Evolutionary conservation across 1,140 invertebrate species (phyloP).

Genomic region (Drosophila azteca): DNA sequence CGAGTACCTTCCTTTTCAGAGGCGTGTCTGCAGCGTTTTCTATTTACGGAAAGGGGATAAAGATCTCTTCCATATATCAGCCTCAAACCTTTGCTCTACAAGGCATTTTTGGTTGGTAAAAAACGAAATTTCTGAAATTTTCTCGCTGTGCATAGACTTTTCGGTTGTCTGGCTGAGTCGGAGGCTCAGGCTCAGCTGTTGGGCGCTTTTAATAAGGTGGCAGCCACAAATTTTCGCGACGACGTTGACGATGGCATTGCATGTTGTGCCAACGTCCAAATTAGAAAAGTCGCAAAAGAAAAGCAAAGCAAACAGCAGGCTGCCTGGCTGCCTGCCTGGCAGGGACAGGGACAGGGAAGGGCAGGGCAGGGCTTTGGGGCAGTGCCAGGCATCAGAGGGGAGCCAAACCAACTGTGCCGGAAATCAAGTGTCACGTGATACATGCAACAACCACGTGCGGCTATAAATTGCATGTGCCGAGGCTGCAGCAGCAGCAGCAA

Average conservation of each 20-base stretch:
- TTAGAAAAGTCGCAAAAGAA: conserved; percentile 81
- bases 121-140: too few relatives aligned
- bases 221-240: conserved; percentile 79
- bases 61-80: too few relatives aligned
- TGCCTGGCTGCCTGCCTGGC: too few relatives aligned
- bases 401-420: conserved; percentile 59
- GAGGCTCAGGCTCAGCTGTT: conserved; percentile 72
- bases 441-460: conserved; percentile 80
- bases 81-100: too few relatives aligned
- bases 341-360: conserved; percentile 1
- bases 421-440: conserved; percentile 81
- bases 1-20: too few relatives aligned
- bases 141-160: conserved; percentile 6
- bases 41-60: too few relatives aligned
- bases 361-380: conserved; percentile 12
- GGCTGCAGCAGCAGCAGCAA: conserved; percentile 48
- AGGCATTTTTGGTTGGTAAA: too few relatives aligned
- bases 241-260: conserved; percentile 67
- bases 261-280: conserved; percentile 78
- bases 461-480: conserved; percentile 80
- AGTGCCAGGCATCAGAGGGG: conserved; percentile 7
- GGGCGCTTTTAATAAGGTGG: conserved; percentile 78
- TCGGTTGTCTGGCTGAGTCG: conserved; percentile 45
- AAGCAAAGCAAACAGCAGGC: conserved; percentile 67
- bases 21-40: too few relatives aligned